Base-by-base conservation (phyloP, 2,113 vertebrate genomes). In the Elachura formosa region DNA sequence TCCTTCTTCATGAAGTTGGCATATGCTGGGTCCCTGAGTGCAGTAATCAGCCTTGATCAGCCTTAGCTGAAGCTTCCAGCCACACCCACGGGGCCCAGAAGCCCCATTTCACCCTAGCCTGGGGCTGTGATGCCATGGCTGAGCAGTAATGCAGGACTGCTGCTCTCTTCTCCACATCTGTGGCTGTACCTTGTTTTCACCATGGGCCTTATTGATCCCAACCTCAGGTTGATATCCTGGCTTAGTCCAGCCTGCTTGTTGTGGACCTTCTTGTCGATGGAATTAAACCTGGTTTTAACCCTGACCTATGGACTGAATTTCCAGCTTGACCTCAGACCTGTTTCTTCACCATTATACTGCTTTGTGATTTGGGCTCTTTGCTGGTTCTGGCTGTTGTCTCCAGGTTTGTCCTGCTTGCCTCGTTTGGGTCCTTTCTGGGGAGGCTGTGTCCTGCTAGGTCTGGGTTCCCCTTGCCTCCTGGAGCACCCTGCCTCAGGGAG, bases 121-220 rank as follows among this genome's bases (percentile, higher is more conserved):
- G 6, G 25, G 25, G 12, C 2, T 26, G 0, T 4, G 0, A 31
- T 67, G 8, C 5, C 11, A 6, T 34, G 33, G 6, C 21, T 82
- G 24, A 62, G 51, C 5, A 63, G 16, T 24, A 2, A 9, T 14
- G 10, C 24, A 21, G 14, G 13, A 7, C 3, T 45, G 9, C 3
- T 88, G 18, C 4, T 86, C 2, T 79, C 0, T 55, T 63, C 33
- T 3, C 2, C 0, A 0, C 4, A 3, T 10, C 8, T 10, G 3
- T 12, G 6, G 5, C 12, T 4, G 6, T 0, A 0, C 4, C 7
- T 40, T 33, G 40, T 24, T 43, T 78, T 15, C 2, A 5, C 3
- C 1, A 1, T n/a, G 23, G 7, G 10, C 12, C 2, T 58, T 31
- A 19, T 36, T 1, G 1, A 22, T 31, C 14, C 9, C 28, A 34